Base-by-base conservation (phyloP, 2,113 vertebrate genomes). In the Ceratotherium simum region DNA sequence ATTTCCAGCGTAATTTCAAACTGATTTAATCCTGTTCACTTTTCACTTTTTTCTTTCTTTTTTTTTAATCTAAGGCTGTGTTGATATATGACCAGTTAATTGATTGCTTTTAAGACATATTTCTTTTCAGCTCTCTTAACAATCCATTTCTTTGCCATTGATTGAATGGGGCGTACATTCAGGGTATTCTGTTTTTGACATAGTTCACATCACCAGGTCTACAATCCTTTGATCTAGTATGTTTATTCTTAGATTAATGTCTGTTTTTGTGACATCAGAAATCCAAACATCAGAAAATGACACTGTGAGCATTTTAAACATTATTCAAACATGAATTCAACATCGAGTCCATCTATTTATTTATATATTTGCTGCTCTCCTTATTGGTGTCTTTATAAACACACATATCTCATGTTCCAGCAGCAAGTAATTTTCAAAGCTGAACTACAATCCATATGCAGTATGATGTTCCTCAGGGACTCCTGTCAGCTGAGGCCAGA, bases 351-450 rank as follows among this genome's bases (percentile, higher is more conserved):
- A 70, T 46, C 27, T 87, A 67, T 91, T 90, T 65, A 78, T 79
- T 91, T 81, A 62, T 84, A 20, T 46, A 5, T 93, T 95, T 92
- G 17, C 5, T 92, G 1, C 8, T 65, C 5, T 92, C 23, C 20
- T 76, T 80, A 64, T 48, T 91, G 67, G 13, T 69, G 0, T 83
- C 64, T 90, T 88, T 96, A 94, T 95, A 79, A 85, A 42, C 33
- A 78, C 31, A 78, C 10, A 42, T 33, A 81, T 75, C 89, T 97
- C 64, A 36, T 67, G 5, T 3, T 65, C 64, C 60, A 92, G 33
- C 25, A 85, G 75, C 51, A 91, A 91, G 65, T 67, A 48, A 91
- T 95, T 97, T 96, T 62, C 69, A 88, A 80, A 94, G 67, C n/a
- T 46, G 64, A 86, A 70, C 96, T 95, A 29, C 62, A 96, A 13